These are phyloP conservation scores for Myopa tessellatipennis DNA, from an alignment of 2,888 invertebrate species.

Conservation along the genomic window DNA sequence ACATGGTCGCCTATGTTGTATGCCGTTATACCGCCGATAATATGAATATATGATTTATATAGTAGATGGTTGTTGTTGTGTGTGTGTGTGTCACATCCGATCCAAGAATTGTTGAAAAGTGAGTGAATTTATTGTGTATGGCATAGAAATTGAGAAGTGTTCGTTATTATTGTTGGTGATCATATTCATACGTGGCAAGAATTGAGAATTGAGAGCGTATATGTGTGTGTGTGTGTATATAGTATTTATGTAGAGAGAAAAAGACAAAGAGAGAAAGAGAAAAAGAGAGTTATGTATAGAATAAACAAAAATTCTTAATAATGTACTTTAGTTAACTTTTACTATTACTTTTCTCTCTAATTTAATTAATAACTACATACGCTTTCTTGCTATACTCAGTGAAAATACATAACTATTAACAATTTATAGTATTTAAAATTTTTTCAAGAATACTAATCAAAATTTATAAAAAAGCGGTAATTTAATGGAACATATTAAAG, in stretches of 20 bases:
- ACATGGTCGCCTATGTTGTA: constrained; percentile 90
- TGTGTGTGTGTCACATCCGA: constrained; percentile 17
- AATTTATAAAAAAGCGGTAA: background rate
- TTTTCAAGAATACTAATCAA: background rate
- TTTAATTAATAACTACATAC: too few relatives aligned
- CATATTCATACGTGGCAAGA: background rate
- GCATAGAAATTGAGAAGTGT: background rate
- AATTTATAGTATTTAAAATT: background rate
- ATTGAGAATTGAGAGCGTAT: background rate
- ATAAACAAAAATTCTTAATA: constrained; percentile 13
- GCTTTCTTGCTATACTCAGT: background rate
- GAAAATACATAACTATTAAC: background rate
- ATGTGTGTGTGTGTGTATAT: background rate
- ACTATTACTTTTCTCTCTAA: too few relatives aligned
- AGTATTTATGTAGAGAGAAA: background rate
- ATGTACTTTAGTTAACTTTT: background rate
- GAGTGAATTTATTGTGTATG: background rate
- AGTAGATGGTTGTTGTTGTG: background rate
- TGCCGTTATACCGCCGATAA: background rate
- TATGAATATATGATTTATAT: background rate
- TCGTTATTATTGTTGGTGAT: constrained; percentile 34
- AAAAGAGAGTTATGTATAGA: constrained; percentile 10
- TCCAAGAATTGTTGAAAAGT: constrained; percentile 20
- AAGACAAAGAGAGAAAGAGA: constrained; percentile 16
- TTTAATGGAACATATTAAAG: background rate